Evolutionary conservation across 2,888 invertebrate species (phyloP), one percentile per base, ranked within the genome.

Genomic region (Andricus curvator): DNA sequence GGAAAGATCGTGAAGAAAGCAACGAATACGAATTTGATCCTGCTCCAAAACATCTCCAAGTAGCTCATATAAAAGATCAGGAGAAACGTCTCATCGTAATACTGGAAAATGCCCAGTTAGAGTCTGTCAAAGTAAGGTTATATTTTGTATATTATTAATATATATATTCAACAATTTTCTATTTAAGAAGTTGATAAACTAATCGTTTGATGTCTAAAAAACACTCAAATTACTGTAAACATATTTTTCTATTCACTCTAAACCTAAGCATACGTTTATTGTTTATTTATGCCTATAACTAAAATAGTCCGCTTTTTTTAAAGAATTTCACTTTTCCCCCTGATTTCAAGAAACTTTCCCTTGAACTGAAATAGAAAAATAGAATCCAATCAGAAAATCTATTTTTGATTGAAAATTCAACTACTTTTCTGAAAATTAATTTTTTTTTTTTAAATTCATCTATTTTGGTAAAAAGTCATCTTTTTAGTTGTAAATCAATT

Each of bases 31-130:
- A 97, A 93, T 97, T 95, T 89, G 97, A 97, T 93, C 95, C 97
- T 17, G 93, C 95, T 80, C 96, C 97, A 0, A 96, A 95, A 90
- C 97, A 97, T 93, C 94, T 97, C 83, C 95, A 96, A 65, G 95
- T 96, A n/a, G 94, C 95, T 25, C 97, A 97, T 85, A 94, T 97
- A 70, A 95, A 96, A 88, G 96, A 97, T 87, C 96, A 97, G 93
- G 97, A 98, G 88, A 98, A 98, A 92, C 96, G 99, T 77, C 94
- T 99, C 29, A 97, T 99, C 85, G 95, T 99, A 64, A 95, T 99
- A 81, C 93, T 99, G 79, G 99, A 99, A 94, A 96, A 97, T 81
- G 99, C 99, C 5, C 98, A 99, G 89, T 93, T 99, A 78, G 99
- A 99, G 94, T 97, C 98, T 66, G 98, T 99, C 0, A 99, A 99